Evolutionary conservation across 2,113 vertebrate genomes (phyloP).

Genomic region (Astatoreochromis straeleni): DNA sequence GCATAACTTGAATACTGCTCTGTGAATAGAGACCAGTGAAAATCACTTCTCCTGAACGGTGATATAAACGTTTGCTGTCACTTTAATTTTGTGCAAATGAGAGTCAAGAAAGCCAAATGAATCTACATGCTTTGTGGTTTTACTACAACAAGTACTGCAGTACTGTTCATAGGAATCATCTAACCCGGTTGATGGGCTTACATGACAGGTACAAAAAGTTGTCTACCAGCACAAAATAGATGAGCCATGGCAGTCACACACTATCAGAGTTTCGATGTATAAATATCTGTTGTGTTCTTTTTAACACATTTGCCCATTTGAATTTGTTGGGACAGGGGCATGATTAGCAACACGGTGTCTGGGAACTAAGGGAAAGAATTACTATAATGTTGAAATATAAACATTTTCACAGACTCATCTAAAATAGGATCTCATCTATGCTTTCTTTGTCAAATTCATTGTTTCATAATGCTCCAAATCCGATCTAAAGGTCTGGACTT

Average conservation of each 20-base stretch:
- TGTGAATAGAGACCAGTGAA: not conserved
- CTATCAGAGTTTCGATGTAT: not conserved
- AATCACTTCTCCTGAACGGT: not conserved
- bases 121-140: not conserved
- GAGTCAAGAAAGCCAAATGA: not conserved
- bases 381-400: not conserved
- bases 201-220: not conserved
- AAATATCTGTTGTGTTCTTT: not conserved
- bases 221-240: not conserved
- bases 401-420: not conserved
- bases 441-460: not conserved
- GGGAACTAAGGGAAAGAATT: not conserved
- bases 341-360: rapidly evolving
- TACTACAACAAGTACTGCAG: not conserved
- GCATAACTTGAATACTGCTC: not conserved
- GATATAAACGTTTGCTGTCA: not conserved
- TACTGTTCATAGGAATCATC: not conserved
- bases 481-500: not conserved
- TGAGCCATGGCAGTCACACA: not conserved
- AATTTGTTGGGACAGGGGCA: not conserved
- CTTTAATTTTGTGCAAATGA: not conserved
- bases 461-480: not conserved
- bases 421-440: not conserved
- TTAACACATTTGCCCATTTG: not conserved
- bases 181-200: not conserved